Evolutionary conservation across 2,113 vertebrate genomes (phyloP).

Genomic region (Gambusia holbrooki): DNA sequence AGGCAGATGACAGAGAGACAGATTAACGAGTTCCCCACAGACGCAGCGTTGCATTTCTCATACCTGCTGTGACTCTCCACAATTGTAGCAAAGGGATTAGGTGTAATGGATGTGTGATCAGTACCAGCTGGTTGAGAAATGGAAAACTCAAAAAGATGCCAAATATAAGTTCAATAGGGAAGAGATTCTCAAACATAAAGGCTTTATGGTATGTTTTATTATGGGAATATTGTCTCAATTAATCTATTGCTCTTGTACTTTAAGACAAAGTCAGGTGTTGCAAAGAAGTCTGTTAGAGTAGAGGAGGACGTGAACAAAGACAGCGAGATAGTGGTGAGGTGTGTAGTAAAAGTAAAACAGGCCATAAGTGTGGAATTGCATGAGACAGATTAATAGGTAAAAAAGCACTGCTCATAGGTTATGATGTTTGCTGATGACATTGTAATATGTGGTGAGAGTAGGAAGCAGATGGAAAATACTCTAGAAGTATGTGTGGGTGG

Average conservation of each 20-base stretch:
- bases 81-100: conserved; percentile 60
- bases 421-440: too few relatives aligned
- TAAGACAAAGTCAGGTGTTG: too few relatives aligned
- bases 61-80: conserved; percentile 51
- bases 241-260: neutral
- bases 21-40: conserved; percentile 40
- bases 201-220: neutral
- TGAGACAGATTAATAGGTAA: too few relatives aligned
- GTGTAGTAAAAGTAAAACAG: neutral
- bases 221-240: neutral
- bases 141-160: conserved; percentile 47
- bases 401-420: too few relatives aligned
- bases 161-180: conserved; percentile 18
- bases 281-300: neutral
- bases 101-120: conserved; percentile 54
- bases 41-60: conserved; percentile 25
- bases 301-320: neutral
- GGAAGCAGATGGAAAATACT: neutral
- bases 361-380: neutral
- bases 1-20: conserved; percentile 25
- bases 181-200: neutral
- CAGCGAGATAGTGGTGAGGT: neutral
- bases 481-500: neutral
- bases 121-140: conserved; percentile 62
- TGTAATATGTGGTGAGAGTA: neutral